Evolutionary conservation across 2,888 invertebrate genomes (phyloP).

Genomic region (Lacanobia oleracea): DNA sequence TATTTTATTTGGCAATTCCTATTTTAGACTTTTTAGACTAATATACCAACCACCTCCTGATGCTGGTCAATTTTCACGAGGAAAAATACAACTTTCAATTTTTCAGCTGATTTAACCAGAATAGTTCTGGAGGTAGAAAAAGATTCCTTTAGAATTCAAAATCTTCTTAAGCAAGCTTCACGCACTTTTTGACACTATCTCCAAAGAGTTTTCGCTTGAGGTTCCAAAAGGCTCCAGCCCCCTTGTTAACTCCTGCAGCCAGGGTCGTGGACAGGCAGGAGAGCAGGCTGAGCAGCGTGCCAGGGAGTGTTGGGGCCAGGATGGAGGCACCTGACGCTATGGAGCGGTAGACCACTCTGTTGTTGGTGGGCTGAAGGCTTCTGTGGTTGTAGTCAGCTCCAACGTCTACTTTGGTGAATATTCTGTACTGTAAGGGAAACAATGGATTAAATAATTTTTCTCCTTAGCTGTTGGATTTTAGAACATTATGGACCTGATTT

Average conservation of each 20-base stretch:
- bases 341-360: constrained; percentile 83
- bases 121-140: too few relatives aligned
- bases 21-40: too few relatives aligned
- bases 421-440: constrained; percentile 76
- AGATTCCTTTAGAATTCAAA: neutral
- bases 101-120: neutral
- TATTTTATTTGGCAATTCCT: constrained; percentile 34
- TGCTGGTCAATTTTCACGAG: neutral
- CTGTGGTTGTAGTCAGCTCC: constrained; percentile 86
- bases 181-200: constrained; percentile 62
- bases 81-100: neutral
- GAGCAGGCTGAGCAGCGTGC: constrained; percentile 71
- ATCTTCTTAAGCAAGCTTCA: constrained; percentile 39
- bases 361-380: constrained; percentile 80
- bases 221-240: constrained; percentile 75
- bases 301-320: constrained; percentile 71
- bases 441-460: neutral
- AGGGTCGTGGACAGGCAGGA: constrained; percentile 74
- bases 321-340: constrained; percentile 75
- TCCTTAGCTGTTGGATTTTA: neutral
- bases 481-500: too few relatives aligned
- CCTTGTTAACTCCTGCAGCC: constrained; percentile 70
- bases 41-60: neutral
- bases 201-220: constrained; percentile 78
- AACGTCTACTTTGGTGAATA: constrained; percentile 79